Evolutionary conservation across 2,113 vertebrate species (phyloP).

Genomic region (Candoia aspera): DNA sequence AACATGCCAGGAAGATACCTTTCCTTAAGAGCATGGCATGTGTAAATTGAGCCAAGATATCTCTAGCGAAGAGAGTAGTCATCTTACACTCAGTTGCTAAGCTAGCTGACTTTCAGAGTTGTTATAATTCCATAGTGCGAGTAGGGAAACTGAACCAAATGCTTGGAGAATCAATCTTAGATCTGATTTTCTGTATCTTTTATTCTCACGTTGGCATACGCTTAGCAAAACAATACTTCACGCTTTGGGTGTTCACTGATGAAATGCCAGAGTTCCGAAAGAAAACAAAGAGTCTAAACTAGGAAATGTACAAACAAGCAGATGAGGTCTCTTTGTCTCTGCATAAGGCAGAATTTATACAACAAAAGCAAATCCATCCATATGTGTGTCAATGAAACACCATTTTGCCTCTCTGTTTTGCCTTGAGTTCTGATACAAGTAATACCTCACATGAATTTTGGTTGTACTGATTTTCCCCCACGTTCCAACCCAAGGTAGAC

Average conservation of each 20-base stretch:
- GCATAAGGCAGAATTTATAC: conserved; percentile 50
- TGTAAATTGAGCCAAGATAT: conserved; percentile 17
- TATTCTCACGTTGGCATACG: conserved; percentile 44
- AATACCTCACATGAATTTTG: conserved; percentile 13
- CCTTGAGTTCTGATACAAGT: conserved; percentile 21
- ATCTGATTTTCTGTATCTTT: conserved; percentile 42
- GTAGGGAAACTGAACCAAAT: conserved; percentile 25
- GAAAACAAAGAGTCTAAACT: conserved; percentile 52
- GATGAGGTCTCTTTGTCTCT: conserved; percentile 27
- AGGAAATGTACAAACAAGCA: conserved; percentile 48
- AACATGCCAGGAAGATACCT: not conserved
- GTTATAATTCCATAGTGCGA: conserved; percentile 10
- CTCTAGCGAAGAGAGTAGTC: not conserved
- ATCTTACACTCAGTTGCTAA: conserved; percentile 15
- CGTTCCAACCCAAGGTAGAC: not conserved
- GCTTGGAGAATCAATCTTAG: conserved; percentile 4
- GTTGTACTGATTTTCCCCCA: not conserved
- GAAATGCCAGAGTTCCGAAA: conserved; percentile 48
- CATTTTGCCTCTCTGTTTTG: not conserved
- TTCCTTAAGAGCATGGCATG: conserved; percentile 35
- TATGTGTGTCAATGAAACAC: conserved; percentile 13
- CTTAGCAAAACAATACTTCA: conserved; percentile 31
- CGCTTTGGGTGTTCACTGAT: conserved; percentile 45
- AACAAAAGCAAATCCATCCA: conserved; percentile 35
- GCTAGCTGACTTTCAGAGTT: conserved; percentile 23